These are phyloP conservation scores for Burhinus bistriatus DNA, from an alignment of 2,113 vertebrate species.

Conservation along the genomic window DNA sequence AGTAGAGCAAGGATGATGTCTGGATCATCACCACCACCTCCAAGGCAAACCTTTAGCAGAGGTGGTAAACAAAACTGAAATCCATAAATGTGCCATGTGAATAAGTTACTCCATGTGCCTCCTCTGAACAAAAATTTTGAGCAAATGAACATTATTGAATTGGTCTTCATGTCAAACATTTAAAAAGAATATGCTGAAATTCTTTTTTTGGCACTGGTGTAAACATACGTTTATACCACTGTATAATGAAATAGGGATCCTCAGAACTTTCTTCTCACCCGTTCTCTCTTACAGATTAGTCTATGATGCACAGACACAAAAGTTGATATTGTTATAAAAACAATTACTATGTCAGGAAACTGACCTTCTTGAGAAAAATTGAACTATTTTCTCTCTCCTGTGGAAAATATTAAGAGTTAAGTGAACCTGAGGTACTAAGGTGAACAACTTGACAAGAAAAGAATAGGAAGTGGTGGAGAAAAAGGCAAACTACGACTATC, in stretches of 20 bases:
- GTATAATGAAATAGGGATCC: not conserved
- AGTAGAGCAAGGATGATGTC: not conserved
- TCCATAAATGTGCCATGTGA: not conserved
- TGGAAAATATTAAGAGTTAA: not conserved
- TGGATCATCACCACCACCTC: not conserved
- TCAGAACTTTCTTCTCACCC: not conserved
- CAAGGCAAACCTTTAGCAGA: not conserved
- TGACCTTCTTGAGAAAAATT: not conserved
- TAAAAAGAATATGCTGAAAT: not conserved
- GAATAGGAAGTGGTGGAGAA: not conserved
- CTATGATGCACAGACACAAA: not conserved
- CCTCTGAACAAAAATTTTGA: not conserved
- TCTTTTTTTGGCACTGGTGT: not conserved
- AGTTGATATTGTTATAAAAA: not conserved
- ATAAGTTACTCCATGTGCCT: not conserved
- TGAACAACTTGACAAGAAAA: not conserved
- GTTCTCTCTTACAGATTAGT: not conserved
- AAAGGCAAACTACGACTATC: not conserved
- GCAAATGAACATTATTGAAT: not conserved
- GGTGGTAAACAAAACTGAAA: not conserved
- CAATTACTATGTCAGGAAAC: not conserved
- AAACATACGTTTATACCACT: not conserved
- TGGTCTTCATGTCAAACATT: not conserved
- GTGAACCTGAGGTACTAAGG: not conserved
- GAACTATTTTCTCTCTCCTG: not conserved